Conservation (phyloP, 2,888 invertebrate genomes). For the Colostygia pectinataria region DNA sequence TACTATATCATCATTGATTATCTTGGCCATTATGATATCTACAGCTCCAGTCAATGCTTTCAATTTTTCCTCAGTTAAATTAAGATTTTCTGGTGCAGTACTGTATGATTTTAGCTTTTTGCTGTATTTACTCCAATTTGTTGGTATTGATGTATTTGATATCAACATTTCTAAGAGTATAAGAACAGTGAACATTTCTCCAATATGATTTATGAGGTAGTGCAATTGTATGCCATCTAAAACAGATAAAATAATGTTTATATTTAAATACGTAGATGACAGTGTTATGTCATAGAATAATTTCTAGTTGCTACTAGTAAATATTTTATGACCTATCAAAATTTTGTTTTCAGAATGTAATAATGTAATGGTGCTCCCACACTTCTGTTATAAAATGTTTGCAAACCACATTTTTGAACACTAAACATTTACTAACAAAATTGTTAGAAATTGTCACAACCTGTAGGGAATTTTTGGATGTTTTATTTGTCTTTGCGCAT, state of each 20-base stretch:
- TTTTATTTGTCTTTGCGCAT: no score
- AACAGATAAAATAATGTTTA: slow-evolving; percentile 28
- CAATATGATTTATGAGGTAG: slow-evolving; percentile 81
- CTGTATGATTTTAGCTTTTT: slow-evolving; percentile 87
- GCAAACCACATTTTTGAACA: no score
- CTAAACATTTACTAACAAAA: no score
- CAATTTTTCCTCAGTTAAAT: slow-evolving; percentile 84
- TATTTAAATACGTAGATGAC: no score
- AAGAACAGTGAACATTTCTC: slow-evolving; percentile 86
- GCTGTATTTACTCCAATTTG: slow-evolving; percentile 90
- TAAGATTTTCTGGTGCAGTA: slow-evolving; percentile 84
- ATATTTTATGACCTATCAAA: no score
- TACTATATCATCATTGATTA: slow-evolving; percentile 88
- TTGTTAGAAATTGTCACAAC: no score
- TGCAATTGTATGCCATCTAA: slow-evolving; percentile 76
- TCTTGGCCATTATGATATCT: slow-evolving; percentile 85
- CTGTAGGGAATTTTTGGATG: no score
- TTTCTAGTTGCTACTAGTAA: no score
- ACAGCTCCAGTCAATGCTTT: slow-evolving; percentile 88
- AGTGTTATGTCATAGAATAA: no score
- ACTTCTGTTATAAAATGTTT: no score
- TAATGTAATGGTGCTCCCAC: no score
- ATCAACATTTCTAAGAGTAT: slow-evolving; percentile 85
- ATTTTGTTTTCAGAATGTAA: no score
- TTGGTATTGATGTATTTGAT: slow-evolving; percentile 59